Evolutionary conservation across 2,113 vertebrate species (phyloP), one percentile per base, ranked within the genome.

Genomic region (Arvicanthis niloticus): DNA sequence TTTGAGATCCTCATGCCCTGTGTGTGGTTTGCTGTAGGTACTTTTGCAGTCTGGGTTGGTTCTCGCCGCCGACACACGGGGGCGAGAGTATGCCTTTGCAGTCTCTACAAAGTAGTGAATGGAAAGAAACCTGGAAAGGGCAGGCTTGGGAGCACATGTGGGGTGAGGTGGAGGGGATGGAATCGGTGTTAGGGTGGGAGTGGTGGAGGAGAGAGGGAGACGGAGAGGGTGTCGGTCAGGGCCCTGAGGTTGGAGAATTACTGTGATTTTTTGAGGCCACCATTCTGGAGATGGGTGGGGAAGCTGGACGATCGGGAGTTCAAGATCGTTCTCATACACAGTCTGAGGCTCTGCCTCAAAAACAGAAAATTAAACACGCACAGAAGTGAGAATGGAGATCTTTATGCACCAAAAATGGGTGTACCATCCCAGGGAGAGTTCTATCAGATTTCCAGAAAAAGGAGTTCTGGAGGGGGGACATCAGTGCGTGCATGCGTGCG

Each of bases 151-250:
- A 62, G 37, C 53, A 0, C 65, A 3, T 13, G 29, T 11, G 3
- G 65, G 12, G 67, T 68, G 67, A 11, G 13, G 67, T 68, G 67
- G 67, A 68, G 31, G 65, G 67, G 31, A 34, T 67, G 29, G 65
- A 29, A 9, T 29, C 24, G 0, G 62, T 26, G 29, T 31, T 34
- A 34, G 31, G 13, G 67, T 16, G 67, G 7, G 40, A 13, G 42
- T 45, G 13, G 45, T 0, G 7, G 42, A 11, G 40, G 40, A 19
- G n/a, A 8, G 1, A 21, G 10, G 11, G 13, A 16, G 70, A 19
- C 31, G 17, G 34, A 17, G 34, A 34, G 16, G 68, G 4, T 72
- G 34, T 72, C 68, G n/a, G 78, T 82, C 40, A 58, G 12, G 56
- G 37, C 37, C 40, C 53, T 13, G 68, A 42, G 13, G 60, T 26